phyloP scores from a whole-genome alignment of 2,797 vertebrate species.

The Microcaecilia unicolor region DNA sequence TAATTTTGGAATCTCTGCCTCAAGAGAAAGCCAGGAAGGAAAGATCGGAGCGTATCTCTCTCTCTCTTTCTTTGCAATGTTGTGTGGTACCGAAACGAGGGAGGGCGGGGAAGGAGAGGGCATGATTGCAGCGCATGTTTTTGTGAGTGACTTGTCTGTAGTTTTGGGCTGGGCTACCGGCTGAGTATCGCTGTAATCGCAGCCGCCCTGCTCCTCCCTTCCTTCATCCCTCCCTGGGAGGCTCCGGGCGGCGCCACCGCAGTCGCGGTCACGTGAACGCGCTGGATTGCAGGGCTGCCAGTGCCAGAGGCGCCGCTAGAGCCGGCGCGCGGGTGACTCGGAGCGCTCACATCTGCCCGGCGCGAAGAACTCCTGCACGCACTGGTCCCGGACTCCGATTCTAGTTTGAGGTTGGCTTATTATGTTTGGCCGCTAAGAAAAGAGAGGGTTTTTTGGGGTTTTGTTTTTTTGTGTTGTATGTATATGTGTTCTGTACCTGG shows the following conservation, averaged over 20 bases:
- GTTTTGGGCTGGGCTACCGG: conserved; percentile 43
- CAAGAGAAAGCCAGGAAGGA: conserved; percentile 34
- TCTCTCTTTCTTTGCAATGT: no score
- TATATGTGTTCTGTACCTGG: no score
- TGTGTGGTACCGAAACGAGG: no score
- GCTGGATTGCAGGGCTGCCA: conserved; percentile 39
- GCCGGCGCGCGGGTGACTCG: neutral
- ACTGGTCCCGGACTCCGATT: conserved; percentile 9
- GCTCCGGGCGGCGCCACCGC: conserved; percentile 51
- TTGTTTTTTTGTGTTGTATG: no score
- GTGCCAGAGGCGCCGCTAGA: conserved; percentile 38
- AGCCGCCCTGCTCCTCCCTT: conserved; percentile 49
- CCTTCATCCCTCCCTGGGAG: conserved; percentile 48
- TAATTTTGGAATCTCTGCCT: no score
- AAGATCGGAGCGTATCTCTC: conserved; percentile 21
- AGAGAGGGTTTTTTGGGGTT: no score
- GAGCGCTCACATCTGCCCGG: conserved; percentile 1
- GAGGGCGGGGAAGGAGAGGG: conserved; percentile 32
- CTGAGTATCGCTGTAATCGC: conserved; percentile 33
- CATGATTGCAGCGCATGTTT: conserved; percentile 36
- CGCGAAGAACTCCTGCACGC: conserved; percentile 3
- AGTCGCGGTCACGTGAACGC: conserved; percentile 60
- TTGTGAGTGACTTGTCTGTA: conserved; percentile 38
- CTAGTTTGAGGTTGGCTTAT: no score
- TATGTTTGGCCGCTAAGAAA: no score